Percentiles rank a stretch among this genome's conserved stretches.
phyloP scores from a whole-genome alignment of 2,888 invertebrate species.

The Blastobasis lacticolella region DNA sequence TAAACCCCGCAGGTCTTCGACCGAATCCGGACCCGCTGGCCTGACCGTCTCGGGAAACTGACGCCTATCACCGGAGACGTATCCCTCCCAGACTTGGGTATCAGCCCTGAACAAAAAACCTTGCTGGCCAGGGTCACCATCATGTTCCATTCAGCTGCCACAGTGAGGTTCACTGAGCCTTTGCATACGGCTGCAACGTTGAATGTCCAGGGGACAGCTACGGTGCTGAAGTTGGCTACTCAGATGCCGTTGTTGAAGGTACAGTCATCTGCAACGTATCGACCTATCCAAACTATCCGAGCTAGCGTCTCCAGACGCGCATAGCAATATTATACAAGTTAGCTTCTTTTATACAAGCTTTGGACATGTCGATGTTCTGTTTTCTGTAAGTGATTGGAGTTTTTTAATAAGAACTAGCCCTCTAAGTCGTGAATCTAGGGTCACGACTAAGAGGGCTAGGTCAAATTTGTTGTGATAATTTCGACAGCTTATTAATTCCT shows the following conservation, averaged over 20 bases:
- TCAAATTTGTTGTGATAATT: too few relatives aligned
- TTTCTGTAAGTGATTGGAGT: too few relatives aligned
- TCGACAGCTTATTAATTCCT: too few relatives aligned
- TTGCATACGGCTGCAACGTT: constrained; percentile 89
- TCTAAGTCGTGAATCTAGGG: too few relatives aligned
- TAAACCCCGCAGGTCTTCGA: constrained; percentile 76
- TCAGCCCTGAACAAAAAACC: constrained; percentile 77
- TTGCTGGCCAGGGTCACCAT: constrained; percentile 82
- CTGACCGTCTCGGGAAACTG: constrained; percentile 79
- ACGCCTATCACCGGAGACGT: constrained; percentile 85
- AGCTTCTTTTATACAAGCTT: too few relatives aligned
- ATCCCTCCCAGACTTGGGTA: constrained; percentile 79
- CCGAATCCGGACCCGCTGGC: constrained; percentile 76
- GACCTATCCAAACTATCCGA: too few relatives aligned
- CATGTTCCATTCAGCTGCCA: constrained; percentile 97
- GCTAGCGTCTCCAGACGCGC: too few relatives aligned
- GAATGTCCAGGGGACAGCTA: constrained; percentile 92
- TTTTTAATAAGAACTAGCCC: too few relatives aligned
- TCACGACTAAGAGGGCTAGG: too few relatives aligned
- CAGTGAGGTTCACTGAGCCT: constrained; percentile 94
- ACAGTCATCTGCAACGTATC: too few relatives aligned
- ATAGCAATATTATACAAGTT: too few relatives aligned
- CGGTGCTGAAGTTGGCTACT: constrained; percentile 86
- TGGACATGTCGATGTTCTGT: too few relatives aligned
- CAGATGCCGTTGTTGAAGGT: constrained; percentile 85